These are phyloP conservation scores for Temnothorax ravouxi DNA, from an alignment of 2,888 invertebrate genomes.

Conservation along the genomic window DNA sequence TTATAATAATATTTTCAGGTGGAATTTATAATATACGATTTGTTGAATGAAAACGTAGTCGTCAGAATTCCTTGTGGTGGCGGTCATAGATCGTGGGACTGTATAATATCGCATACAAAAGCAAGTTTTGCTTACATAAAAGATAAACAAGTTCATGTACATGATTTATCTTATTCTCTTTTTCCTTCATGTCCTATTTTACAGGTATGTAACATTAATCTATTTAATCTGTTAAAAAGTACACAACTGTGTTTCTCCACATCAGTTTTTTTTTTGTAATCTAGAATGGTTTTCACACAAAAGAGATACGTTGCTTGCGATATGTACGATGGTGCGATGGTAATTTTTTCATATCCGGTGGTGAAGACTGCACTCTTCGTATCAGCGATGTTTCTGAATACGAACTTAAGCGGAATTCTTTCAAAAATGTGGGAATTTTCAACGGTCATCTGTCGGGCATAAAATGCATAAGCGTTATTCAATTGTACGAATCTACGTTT, in stretches of 20 bases:
- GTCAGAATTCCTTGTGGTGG: slow-evolving; percentile 93
- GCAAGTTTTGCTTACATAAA: slow-evolving; percentile 88
- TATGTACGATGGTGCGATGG: slow-evolving; percentile 72
- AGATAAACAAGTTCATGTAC: slow-evolving; percentile 86
- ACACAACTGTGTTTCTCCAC: not conserved
- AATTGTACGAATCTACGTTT: slow-evolving; percentile 66
- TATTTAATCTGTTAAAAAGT: not conserved
- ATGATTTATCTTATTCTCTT: slow-evolving; percentile 68
- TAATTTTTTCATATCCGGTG: slow-evolving; percentile 89
- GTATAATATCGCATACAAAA: slow-evolving; percentile 85
- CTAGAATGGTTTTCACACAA: slow-evolving; percentile 89
- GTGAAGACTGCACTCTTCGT: slow-evolving; percentile 93
- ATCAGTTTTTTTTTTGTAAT: slow-evolving; percentile 70
- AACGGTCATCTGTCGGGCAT: slow-evolving; percentile 93
- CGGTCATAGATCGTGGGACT: slow-evolving; percentile 95
- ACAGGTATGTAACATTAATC: slow-evolving; percentile 80
- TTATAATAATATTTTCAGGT: slow-evolving; percentile 70
- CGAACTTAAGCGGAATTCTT: slow-evolving; percentile 63
- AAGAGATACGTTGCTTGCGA: slow-evolving; percentile 89
- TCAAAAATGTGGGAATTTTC: slow-evolving; percentile 87
- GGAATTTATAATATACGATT: slow-evolving; percentile 82
- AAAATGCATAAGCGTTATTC: slow-evolving; percentile 87
- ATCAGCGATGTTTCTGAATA: slow-evolving; percentile 86
- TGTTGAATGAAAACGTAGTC: slow-evolving; percentile 86
- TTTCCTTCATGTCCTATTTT: slow-evolving; percentile 73